Percentiles rank a stretch among this genome's conserved stretches.
phyloP scores from a whole-genome alignment of 2,113 vertebrate species.

The Zosterops lateralis region DNA sequence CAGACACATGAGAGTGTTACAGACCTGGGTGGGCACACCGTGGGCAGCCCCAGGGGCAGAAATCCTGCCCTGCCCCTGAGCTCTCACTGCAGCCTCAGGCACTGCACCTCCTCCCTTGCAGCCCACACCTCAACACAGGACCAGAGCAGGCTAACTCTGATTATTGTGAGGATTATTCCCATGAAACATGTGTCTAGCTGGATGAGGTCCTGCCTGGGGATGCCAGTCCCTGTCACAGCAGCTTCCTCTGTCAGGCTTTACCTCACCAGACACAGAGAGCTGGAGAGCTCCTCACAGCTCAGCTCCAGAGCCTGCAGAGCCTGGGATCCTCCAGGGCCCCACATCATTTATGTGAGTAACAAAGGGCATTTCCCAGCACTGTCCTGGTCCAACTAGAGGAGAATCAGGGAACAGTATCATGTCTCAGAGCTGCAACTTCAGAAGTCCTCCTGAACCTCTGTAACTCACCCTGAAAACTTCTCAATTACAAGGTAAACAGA shows the following conservation, averaged over 20 bases:
- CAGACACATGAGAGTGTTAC: background rate
- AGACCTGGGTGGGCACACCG: background rate
- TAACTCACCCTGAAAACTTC: background rate
- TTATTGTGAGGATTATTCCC: too few species aligned
- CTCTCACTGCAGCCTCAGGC: background rate
- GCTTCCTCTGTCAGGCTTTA: background rate
- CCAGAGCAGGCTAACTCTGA: too few species aligned
- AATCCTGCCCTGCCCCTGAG: background rate
- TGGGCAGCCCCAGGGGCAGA: background rate
- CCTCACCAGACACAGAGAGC: background rate
- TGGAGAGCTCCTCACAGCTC: background rate
- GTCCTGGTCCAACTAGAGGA: background rate
- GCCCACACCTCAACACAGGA: too few species aligned
- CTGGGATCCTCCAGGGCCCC: background rate
- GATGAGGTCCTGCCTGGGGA: background rate
- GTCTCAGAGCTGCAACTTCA: background rate
- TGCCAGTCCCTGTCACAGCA: fast-evolving
- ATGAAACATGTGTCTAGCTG: background rate
- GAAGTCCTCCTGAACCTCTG: background rate
- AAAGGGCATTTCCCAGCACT: background rate
- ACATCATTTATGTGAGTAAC: fast-evolving
- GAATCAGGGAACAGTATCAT: background rate
- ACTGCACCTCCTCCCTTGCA: background rate
- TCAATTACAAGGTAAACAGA: background rate
- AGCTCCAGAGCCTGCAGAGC: background rate